These are phyloP conservation scores for Dendronephthya gigantea DNA, from an alignment of 64 coral and sea anemone genomes.

Conservation along the genomic window DNA sequence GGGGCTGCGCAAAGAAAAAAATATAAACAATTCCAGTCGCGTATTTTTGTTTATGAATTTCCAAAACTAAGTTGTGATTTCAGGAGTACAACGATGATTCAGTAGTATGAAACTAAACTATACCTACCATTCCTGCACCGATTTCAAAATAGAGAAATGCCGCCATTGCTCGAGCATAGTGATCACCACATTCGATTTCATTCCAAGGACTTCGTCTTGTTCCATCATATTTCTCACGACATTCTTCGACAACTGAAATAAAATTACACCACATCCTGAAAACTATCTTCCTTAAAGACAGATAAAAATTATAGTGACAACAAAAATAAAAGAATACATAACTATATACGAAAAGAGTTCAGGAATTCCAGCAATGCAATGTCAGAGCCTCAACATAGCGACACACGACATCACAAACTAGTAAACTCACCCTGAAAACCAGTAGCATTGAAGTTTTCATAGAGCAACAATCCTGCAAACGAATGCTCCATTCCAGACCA, in stretches of 20 bases:
- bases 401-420: background rate
- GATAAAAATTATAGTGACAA: background rate
- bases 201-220: conserved; percentile 87
- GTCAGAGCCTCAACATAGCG: background rate
- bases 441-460: conserved; percentile 42
- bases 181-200: conserved; percentile 78
- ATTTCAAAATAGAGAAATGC: conserved; percentile 68
- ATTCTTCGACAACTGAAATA: background rate
- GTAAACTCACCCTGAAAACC: conserved; percentile 35
- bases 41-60: too few species aligned
- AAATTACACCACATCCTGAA: background rate
- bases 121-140: conserved; percentile 58
- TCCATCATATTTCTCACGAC: conserved; percentile 70
- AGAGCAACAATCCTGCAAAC: conserved; percentile 59
- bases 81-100: too few species aligned
- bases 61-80: too few species aligned
- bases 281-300: background rate
- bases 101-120: too few species aligned
- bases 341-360: background rate
- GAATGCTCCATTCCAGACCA: conserved; percentile 75
- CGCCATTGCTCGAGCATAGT: conserved; percentile 72
- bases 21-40: too few species aligned
- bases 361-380: too few species aligned
- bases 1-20: too few species aligned
- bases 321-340: background rate